These are phyloP conservation scores for Centropyge bicolor DNA, from an alignment of 2,797 vertebrate species.

Conservation along the genomic window DNA sequence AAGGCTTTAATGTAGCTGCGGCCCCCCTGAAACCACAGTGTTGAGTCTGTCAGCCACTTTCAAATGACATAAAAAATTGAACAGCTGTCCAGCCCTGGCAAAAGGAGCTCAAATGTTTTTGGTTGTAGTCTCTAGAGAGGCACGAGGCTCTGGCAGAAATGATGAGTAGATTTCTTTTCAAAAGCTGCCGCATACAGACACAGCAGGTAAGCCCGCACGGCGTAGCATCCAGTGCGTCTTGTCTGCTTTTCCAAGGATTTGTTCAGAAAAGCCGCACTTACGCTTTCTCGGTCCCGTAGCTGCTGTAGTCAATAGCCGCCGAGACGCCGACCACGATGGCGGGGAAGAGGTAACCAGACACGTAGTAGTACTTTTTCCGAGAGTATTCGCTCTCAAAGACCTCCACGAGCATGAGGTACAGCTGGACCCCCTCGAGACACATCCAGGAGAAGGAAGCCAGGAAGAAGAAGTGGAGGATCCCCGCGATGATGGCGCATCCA, in stretches of 20 bases:
- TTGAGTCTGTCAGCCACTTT: constrained; percentile 87
- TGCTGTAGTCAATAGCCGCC: constrained; percentile 96
- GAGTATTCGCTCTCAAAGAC: constrained; percentile 99
- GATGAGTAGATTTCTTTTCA: constrained; percentile 65
- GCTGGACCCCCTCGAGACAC: constrained; percentile 98
- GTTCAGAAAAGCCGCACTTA: constrained; percentile 85
- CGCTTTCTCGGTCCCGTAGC: constrained; percentile 96
- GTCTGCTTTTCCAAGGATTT: constrained; percentile 49
- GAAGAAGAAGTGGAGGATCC: constrained; percentile 99
- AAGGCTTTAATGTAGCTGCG: constrained; percentile 84
- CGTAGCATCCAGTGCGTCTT: constrained; percentile 33
- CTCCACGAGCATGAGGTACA: constrained; percentile 99
- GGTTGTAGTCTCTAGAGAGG: constrained; percentile 61
- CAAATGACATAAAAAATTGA: constrained; percentile 86
- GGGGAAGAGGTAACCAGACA: constrained; percentile 97
- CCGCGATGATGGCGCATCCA: constrained; percentile 97
- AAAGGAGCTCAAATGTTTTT: constrained; percentile 73
- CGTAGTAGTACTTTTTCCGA: constrained; percentile 98
- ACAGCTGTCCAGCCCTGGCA: constrained; percentile 72
- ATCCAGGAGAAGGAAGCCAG: constrained; percentile 99
- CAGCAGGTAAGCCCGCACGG: constrained; percentile 53
- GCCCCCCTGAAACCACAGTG: constrained; percentile 82
- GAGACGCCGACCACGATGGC: constrained; percentile 97
- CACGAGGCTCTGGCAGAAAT: constrained; percentile 63
- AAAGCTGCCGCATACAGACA: constrained; percentile 56